A percentile compares a stretch with the other conserved stretches of the same genome.
These are phyloP conservation scores for Drosophila austrosaltans DNA, from an alignment of 2,888 invertebrate genomes.

Conservation along the genomic window DNA sequence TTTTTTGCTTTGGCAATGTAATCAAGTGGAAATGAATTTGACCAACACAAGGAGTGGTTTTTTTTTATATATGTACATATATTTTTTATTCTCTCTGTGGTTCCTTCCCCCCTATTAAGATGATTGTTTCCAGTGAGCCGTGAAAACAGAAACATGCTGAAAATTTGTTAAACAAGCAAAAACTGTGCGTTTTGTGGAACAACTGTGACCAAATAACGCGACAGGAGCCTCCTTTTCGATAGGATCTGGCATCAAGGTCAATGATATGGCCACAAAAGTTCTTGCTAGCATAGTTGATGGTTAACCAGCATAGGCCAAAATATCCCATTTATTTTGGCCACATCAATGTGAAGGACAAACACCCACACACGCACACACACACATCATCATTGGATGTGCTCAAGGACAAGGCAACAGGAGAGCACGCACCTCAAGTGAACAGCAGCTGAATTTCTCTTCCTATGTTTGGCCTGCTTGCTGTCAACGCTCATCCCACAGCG, in stretches of 20 bases:
- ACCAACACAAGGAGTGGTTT: slow-evolving; percentile 75
- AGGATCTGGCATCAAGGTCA: slow-evolving; percentile 50
- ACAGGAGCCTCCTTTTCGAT: slow-evolving; percentile 42
- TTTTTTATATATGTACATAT: slow-evolving; percentile 14
- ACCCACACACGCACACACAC: slow-evolving; percentile 16
- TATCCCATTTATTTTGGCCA: slow-evolving; percentile 73
- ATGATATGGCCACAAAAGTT: slow-evolving; percentile 62
- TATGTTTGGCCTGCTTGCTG: slow-evolving; percentile 53
- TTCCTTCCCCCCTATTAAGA: slow-evolving; percentile 51
- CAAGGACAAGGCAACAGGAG: slow-evolving; percentile 27
- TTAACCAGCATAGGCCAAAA: slow-evolving; percentile 75
- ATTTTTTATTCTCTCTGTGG: slow-evolving; percentile 39
- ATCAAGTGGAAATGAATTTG: slow-evolving; percentile 81
- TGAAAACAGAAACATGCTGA: slow-evolving; percentile 49
- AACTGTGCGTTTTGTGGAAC: slow-evolving; percentile 16
- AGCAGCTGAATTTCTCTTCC: slow-evolving; percentile 44
- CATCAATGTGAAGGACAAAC: slow-evolving; percentile 48
- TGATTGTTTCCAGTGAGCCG: slow-evolving; percentile 63
- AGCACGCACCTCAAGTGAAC: slow-evolving; percentile 8
- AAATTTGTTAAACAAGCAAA: slow-evolving; percentile 37
- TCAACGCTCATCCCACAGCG: slow-evolving; percentile 60
- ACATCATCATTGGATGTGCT: slow-evolving; percentile 1
- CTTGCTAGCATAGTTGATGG: slow-evolving; percentile 51
- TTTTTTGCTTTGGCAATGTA: slow-evolving; percentile 53
- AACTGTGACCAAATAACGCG: slow-evolving; percentile 65